phyloP scores from a whole-genome alignment of 2,797 vertebrate species.

The Sebastes taczanowskii region DNA sequence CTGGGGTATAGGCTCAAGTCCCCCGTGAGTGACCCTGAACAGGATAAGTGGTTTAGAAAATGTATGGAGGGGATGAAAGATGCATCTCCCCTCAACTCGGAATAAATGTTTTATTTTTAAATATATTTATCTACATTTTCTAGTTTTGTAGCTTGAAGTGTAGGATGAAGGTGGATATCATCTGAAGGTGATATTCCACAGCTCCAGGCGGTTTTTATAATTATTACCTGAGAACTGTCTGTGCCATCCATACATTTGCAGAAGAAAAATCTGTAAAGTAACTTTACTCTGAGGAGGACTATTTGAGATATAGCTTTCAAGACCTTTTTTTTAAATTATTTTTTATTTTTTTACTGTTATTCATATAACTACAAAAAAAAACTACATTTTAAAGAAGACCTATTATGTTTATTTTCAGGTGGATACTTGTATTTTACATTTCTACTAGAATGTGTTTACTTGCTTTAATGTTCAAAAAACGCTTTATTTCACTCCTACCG shows the following conservation, averaged over 20 bases:
- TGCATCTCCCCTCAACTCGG: neutral
- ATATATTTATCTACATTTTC: neutral
- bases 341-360: neutral
- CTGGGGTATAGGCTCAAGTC: neutral
- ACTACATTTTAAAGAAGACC: neutral
- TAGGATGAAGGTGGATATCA: neutral
- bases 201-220: slow-evolving; percentile 40
- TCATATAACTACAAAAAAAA: neutral
- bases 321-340: neutral
- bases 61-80: slow-evolving; percentile 3
- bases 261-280: slow-evolving; percentile 7
- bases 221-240: slow-evolving; percentile 53
- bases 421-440: too few relatives aligned
- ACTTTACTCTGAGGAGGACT: neutral
- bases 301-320: neutral
- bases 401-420: too few relatives aligned
- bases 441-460: too few relatives aligned
- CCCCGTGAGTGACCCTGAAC: slow-evolving; percentile 13
- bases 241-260: neutral
- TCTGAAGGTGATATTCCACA: slow-evolving; percentile 52
- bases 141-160: neutral
- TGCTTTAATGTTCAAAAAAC: too few relatives aligned
- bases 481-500: rapidly evolving
- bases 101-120: slow-evolving; percentile 5
- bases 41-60: slow-evolving; percentile 10